phyloP scores from a whole-genome alignment of 2,888 invertebrate species.

The Stenoptilia bipunctidactyla region DNA sequence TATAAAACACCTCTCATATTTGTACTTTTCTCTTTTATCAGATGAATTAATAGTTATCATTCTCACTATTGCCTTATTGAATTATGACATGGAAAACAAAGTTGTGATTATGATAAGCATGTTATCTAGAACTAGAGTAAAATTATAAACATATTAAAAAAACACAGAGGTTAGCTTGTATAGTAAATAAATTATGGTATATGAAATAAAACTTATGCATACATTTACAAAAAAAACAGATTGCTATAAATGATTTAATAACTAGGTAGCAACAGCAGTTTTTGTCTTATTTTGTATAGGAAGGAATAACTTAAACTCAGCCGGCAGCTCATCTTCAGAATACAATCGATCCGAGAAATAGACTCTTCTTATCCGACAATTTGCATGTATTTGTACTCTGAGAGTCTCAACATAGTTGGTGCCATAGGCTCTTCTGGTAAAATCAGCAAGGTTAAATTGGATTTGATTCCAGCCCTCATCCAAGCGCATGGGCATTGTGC shows the following conservation, averaged over 20 bases:
- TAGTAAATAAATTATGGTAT: no score
- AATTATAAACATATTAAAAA: no score
- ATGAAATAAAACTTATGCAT: conserved; percentile 44
- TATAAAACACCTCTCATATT: no score
- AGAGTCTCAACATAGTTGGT: conserved; percentile 94
- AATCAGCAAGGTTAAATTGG: conserved; percentile 95
- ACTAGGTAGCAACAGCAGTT: conserved; percentile 62
- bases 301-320: conserved; percentile 94
- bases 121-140: no score
- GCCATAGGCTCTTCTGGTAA: conserved; percentile 94
- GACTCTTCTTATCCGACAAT: conserved; percentile 90
- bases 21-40: no score
- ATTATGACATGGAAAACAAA: no score
- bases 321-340: conserved; percentile 94
- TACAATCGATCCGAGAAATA: conserved; percentile 94
- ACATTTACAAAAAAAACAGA: conserved; percentile 45
- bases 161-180: no score
- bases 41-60: no score
- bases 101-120: no score
- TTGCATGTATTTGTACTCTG: conserved; percentile 94
- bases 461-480: conserved; percentile 97
- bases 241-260: conserved; percentile 23
- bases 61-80: no score
- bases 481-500: conserved; percentile 95
- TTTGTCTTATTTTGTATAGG: conserved; percentile 87